Conservation (phyloP, 2,888 invertebrate genomes). For the Lasiommata megera region DNA sequence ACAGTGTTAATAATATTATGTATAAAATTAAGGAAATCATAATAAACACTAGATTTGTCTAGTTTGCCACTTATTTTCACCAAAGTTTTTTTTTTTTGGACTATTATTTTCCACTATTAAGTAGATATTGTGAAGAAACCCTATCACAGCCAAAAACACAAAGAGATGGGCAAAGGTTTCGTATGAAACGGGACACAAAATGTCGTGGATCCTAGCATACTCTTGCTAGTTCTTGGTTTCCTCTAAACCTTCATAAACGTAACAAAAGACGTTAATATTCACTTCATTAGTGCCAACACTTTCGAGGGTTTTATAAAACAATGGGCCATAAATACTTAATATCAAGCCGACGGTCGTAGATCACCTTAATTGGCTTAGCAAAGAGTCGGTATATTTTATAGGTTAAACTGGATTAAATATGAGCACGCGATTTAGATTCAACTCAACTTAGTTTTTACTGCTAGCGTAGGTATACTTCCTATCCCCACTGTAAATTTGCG, state of each 20-base stretch:
- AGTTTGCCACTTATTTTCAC: too few species aligned
- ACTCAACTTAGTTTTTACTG: conserved; percentile 1
- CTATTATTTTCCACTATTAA: too few species aligned
- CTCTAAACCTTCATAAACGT: conserved; percentile 3
- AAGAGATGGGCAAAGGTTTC: too few species aligned
- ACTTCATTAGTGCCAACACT: conserved; percentile 61
- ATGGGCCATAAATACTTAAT: conserved; percentile 69
- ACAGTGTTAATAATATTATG: too few species aligned
- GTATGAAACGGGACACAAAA: too few species aligned
- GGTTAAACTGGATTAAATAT: conserved; percentile 55
- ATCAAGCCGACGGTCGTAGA: conserved; percentile 62
- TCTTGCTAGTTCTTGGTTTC: neutral
- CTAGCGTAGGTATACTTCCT: neutral
- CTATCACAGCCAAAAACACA: too few species aligned
- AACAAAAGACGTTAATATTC: conserved; percentile 44
- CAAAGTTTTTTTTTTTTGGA: too few species aligned
- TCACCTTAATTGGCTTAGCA: conserved; percentile 72
- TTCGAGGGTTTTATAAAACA: conserved; percentile 66
- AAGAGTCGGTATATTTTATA: conserved; percentile 59
- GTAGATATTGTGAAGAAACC: too few species aligned
- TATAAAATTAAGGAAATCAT: too few species aligned
- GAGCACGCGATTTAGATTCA: conserved; percentile 49
- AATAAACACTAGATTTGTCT: too few species aligned
- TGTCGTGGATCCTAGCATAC: too few species aligned
- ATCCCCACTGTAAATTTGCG: too few species aligned